Conservation (phyloP, 2,797 vertebrate genomes). For the Schizopygopsis malacanthus region DNA sequence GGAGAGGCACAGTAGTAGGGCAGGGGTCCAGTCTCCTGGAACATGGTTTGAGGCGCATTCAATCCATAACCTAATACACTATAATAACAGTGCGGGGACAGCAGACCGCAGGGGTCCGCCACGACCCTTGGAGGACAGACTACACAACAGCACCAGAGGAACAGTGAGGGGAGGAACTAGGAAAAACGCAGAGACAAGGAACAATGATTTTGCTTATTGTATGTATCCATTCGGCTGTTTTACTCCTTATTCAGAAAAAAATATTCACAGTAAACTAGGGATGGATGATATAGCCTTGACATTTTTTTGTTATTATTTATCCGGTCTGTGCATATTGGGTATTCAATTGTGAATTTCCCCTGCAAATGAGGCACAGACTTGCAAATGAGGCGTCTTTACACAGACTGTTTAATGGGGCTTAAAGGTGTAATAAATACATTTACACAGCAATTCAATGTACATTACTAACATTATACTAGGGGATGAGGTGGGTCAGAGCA, state of each 20-base stretch:
- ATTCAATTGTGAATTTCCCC: neutral
- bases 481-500: neutral
- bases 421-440: neutral
- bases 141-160: conserved; percentile 68
- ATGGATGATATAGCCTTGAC: neutral
- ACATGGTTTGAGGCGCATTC: conserved; percentile 76
- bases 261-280: neutral
- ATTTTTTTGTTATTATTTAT: neutral
- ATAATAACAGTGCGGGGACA: conserved; percentile 70
- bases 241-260: neutral
- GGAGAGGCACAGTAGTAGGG: conserved; percentile 72
- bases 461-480: neutral
- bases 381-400: neutral
- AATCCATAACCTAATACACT: conserved; percentile 72
- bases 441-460: neutral
- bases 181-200: conserved; percentile 69
- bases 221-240: conserved; percentile 58
- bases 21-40: conserved; percentile 66
- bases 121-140: conserved; percentile 68
- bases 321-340: neutral
- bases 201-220: conserved; percentile 75
- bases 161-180: conserved; percentile 63
- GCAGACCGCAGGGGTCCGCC: conserved; percentile 68
- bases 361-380: neutral
- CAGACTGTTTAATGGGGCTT: neutral